Evolutionary conservation across 2,797 vertebrate species (phyloP).

Genomic region (Phrynocephalus forsythii): DNA sequence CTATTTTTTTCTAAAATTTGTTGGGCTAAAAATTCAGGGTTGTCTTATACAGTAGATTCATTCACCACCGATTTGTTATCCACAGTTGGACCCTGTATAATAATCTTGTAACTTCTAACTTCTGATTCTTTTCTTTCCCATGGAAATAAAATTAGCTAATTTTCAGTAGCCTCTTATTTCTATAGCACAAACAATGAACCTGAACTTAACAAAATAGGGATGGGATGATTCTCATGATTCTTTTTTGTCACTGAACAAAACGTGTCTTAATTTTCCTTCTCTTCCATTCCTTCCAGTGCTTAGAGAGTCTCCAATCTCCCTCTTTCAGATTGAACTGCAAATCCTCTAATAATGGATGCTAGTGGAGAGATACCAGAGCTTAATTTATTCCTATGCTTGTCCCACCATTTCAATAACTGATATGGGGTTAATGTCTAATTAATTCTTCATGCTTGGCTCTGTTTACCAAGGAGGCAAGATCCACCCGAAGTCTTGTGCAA

Average conservation of each 20-base stretch:
- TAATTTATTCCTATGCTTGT: conserved; percentile 18
- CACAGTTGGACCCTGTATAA: too few relatives aligned
- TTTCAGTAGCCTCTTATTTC: background rate
- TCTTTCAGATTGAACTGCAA: background rate
- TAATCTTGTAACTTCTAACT: background rate
- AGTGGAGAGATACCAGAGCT: background rate
- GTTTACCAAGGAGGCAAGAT: background rate
- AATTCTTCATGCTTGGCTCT: conserved; percentile 1
- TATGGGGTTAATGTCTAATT: conserved; percentile 9
- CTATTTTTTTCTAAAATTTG: too few relatives aligned
- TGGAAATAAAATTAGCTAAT: background rate
- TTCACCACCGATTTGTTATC: too few relatives aligned
- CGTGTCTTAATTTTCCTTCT: background rate
- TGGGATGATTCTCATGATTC: background rate
- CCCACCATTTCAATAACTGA: background rate
- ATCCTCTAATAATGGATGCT: background rate
- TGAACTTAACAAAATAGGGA: background rate
- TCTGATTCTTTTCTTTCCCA: background rate
- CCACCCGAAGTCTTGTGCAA: background rate
- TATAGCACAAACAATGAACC: background rate
- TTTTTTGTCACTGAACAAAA: background rate
- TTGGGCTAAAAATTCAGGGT: too few relatives aligned
- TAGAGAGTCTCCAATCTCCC: background rate
- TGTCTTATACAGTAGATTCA: too few relatives aligned
- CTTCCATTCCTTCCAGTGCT: background rate